Percentiles rank a stretch among this genome's conserved stretches.
These are phyloP conservation scores for Eupithecia subumbrata DNA, from an alignment of 2,888 invertebrate genomes.

Conservation along the genomic window DNA sequence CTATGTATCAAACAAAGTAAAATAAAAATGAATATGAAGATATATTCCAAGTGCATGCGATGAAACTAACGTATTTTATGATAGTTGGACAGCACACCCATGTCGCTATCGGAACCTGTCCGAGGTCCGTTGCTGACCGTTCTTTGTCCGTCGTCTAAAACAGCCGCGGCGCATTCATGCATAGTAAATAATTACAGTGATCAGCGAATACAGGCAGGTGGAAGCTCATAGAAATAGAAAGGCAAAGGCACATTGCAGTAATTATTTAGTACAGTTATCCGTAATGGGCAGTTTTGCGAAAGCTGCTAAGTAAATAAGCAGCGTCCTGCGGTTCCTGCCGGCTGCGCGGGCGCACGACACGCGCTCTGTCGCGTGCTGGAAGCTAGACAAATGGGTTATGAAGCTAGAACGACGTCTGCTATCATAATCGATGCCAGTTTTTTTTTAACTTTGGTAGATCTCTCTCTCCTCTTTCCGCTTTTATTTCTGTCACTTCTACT, in stretches of 20 bases:
- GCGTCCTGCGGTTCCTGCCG: constrained; percentile 76
- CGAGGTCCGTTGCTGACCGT: constrained; percentile 69
- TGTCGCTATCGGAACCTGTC: constrained; percentile 76
- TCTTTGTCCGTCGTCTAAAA: constrained; percentile 82
- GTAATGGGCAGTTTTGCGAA: constrained; percentile 83
- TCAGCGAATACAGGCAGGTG: constrained; percentile 74
- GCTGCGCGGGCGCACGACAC: constrained; percentile 60
- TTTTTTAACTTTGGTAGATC: background rate
- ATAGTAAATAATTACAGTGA: constrained; percentile 84
- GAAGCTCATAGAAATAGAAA: constrained; percentile 82
- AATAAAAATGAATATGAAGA: constrained; percentile 1
- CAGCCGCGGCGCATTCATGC: constrained; percentile 80
- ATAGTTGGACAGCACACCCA: constrained; percentile 73
- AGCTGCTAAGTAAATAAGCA: constrained; percentile 83
- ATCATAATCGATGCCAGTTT: background rate
- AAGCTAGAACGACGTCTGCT: background rate
- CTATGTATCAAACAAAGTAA: background rate
- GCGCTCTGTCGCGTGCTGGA: constrained; percentile 26
- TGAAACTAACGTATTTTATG: constrained; percentile 72
- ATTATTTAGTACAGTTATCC: constrained; percentile 84
- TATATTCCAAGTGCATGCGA: constrained; percentile 54
- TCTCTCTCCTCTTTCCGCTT: background rate
- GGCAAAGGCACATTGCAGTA: constrained; percentile 84
- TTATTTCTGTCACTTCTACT: background rate
- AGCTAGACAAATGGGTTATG: constrained; percentile 18